Evolutionary conservation across 2,888 invertebrate genomes (phyloP).

Genomic region (Drosophila quinaria): DNA sequence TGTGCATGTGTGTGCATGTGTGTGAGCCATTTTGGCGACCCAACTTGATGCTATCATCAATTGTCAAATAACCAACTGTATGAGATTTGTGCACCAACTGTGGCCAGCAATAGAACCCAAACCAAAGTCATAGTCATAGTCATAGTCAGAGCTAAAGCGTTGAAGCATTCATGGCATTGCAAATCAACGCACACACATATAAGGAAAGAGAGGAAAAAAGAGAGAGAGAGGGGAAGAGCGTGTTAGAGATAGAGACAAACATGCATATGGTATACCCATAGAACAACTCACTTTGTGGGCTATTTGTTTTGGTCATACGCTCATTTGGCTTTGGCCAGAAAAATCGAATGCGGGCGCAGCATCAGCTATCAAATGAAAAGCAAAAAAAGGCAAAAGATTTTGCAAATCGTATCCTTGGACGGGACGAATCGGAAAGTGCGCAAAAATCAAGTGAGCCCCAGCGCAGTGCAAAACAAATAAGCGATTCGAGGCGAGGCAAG

Average conservation of each 20-base stretch:
- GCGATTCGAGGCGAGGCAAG: conserved; percentile 36
- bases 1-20: conserved; percentile 24
- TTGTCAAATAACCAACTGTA: conserved; percentile 82
- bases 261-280: conserved; percentile 56
- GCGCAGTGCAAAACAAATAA: conserved; percentile 60
- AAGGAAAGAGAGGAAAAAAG: conserved; percentile 5
- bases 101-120: conserved; percentile 42
- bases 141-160: conserved; percentile 54
- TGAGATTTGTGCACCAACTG: conserved; percentile 80
- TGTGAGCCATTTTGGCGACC: conserved; percentile 66
- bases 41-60: conserved; percentile 81
- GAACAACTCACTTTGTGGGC: conserved; percentile 80
- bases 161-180: conserved; percentile 79
- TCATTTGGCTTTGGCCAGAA: conserved; percentile 68
- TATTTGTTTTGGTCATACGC: conserved; percentile 80
- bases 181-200: conserved; percentile 61
- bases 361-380: conserved; percentile 25
- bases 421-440: conserved; percentile 49
- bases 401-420: conserved; percentile 62
- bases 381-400: conserved; percentile 57
- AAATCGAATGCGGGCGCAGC: conserved; percentile 62
- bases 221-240: not conserved
- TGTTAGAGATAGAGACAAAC: conserved; percentile 18
- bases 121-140: not conserved
- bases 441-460: conserved; percentile 69